Evolutionary conservation across 2,797 vertebrate genomes (phyloP).

Genomic region (Peromyscus attwateri): DNA sequence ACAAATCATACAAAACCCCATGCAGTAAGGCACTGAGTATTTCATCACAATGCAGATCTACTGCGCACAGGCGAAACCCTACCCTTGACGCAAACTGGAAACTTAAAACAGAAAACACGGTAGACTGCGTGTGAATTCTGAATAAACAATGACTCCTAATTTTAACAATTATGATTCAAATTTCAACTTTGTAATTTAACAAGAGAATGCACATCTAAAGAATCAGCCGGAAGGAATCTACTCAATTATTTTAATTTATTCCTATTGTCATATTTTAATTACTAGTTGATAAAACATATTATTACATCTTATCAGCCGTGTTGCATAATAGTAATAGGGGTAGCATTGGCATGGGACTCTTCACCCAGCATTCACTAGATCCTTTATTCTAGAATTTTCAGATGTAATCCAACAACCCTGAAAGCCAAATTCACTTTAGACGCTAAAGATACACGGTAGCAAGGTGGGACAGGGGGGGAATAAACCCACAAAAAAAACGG

Average conservation of each 20-base stretch:
- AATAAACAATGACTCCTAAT: slow-evolving; percentile 2
- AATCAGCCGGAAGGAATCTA: slow-evolving; percentile 8
- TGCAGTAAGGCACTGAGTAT: slow-evolving; percentile 37
- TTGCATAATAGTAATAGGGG: not conserved
- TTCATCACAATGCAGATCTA: slow-evolving; percentile 10
- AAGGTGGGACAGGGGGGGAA: not conserved
- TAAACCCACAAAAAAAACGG: not conserved
- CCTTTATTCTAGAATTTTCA: not conserved
- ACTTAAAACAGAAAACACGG: slow-evolving; percentile 34
- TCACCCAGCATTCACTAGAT: not conserved
- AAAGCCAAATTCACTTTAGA: not conserved
- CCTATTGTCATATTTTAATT: slow-evolving; percentile 39
- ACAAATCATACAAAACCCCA: slow-evolving; percentile 69
- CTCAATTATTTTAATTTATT: slow-evolving; percentile 1
- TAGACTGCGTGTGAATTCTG: not conserved
- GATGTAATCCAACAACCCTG: not conserved
- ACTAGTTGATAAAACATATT: slow-evolving; percentile 22
- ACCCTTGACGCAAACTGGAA: not conserved
- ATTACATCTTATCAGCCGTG: not conserved
- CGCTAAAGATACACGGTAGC: not conserved
- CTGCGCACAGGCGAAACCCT: not conserved
- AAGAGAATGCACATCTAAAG: not conserved
- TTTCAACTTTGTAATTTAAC: slow-evolving; percentile 52
- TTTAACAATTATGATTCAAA: slow-evolving; percentile 24
- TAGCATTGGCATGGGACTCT: not conserved